Evolutionary conservation across 1,140 invertebrate species (phyloP).

Genomic region (Macrosteles quadrilineatus): DNA sequence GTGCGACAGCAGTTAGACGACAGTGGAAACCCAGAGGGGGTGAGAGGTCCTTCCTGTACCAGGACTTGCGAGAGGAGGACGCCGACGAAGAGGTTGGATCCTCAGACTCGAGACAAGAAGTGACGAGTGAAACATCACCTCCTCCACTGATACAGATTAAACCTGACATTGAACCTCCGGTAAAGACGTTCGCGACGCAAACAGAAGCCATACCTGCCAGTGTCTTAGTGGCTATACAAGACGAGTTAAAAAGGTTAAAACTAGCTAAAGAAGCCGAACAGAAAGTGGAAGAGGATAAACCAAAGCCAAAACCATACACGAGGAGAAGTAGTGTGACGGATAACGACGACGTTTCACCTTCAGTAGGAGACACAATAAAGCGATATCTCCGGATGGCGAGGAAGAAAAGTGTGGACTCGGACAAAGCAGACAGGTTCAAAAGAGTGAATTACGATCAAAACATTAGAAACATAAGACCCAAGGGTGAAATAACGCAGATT

Average conservation of each 20-base stretch:
- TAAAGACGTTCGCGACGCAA: conserved; percentile 54
- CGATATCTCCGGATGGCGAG: conserved; percentile 80
- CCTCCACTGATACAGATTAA: conserved; percentile 69
- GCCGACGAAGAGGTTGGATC: conserved; percentile 6
- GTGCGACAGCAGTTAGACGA: neutral
- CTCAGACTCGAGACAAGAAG: neutral
- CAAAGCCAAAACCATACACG: conserved; percentile 45
- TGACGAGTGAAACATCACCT: conserved; percentile 51
- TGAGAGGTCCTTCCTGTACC: neutral
- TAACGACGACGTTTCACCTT: conserved; percentile 80
- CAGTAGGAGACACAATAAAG: conserved; percentile 82
- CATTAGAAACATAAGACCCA: conserved; percentile 78
- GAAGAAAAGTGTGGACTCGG: conserved; percentile 79
- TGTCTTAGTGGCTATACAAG: conserved; percentile 55
- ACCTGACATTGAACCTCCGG: conserved; percentile 41
- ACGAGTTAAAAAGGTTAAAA: conserved; percentile 49
- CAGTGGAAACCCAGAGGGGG: too few species aligned
- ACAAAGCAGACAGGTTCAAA: conserved; percentile 79
- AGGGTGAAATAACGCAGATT: conserved; percentile 69
- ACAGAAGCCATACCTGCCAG: conserved; percentile 60
- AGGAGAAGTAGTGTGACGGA: conserved; percentile 71
- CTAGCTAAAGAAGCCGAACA: conserved; percentile 46
- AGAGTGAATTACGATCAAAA: conserved; percentile 86
- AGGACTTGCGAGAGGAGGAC: neutral
- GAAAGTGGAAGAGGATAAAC: conserved; percentile 48